Conservation (phyloP, 1,140 invertebrate genomes). For the Oreohelix idahoensis region DNA sequence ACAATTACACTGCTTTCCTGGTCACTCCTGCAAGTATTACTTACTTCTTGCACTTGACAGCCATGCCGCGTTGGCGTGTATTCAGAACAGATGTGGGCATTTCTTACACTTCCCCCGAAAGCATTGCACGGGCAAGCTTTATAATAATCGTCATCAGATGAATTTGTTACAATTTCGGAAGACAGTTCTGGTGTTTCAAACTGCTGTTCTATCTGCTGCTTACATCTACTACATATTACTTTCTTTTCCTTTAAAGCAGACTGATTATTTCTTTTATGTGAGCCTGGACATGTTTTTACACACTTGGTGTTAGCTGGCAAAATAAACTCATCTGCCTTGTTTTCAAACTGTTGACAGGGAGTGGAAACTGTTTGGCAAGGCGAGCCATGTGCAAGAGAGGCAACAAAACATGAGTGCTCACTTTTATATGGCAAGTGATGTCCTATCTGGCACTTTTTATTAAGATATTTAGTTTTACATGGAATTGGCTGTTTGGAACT, state of each 20-base stretch:
- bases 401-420: background rate
- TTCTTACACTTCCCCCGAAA: background rate
- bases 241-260: background rate
- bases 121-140: background rate
- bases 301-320: background rate
- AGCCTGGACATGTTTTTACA: background rate
- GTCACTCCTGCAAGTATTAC: background rate
- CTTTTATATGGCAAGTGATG: background rate
- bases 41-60: background rate
- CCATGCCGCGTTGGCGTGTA: background rate
- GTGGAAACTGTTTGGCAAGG: background rate
- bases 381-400: background rate
- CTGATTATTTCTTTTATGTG: background rate
- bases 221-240: background rate
- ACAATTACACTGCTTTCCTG: background rate
- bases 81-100: background rate
- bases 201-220: background rate
- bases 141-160: background rate
- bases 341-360: background rate
- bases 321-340: background rate
- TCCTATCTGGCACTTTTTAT: constrained; percentile 15
- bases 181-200: background rate
- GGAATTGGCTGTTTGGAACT: background rate
- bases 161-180: background rate
- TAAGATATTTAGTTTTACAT: background rate